Evolutionary conservation across 2,888 invertebrate species (phyloP).

Genomic region (Oscheius myriophilus): DNA sequence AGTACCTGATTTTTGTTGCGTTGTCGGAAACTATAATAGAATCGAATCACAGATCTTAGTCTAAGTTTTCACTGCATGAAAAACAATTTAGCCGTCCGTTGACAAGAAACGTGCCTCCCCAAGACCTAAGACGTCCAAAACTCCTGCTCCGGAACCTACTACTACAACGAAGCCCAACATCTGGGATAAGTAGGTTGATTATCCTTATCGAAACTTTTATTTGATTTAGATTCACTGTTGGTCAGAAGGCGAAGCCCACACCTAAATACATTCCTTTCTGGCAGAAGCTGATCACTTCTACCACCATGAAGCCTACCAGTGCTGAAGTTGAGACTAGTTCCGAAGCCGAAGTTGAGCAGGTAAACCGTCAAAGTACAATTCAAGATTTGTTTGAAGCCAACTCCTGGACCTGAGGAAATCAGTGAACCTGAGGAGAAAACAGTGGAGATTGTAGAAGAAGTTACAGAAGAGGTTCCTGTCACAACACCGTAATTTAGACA

Average conservation of each 20-base stretch:
- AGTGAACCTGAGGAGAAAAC: constrained; percentile 32
- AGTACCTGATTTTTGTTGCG: no score
- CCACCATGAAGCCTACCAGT: constrained; percentile 39
- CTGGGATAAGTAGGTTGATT: constrained; percentile 61
- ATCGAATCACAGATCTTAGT: no score
- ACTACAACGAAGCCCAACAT: constrained; percentile 59
- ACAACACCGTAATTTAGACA: constrained; percentile 5
- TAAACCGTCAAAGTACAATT: constrained; percentile 20
- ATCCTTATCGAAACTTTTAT: no score
- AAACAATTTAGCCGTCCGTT: neutral
- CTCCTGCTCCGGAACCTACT: constrained; percentile 42
- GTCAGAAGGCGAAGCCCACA: constrained; percentile 56
- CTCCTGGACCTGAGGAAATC: constrained; percentile 27
- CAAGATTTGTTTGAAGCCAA: neutral
- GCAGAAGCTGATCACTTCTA: constrained; percentile 62
- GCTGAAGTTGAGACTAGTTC: constrained; percentile 36
- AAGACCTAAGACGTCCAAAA: constrained; percentile 20
- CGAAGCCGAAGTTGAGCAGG: constrained; percentile 40
- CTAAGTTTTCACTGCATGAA: no score
- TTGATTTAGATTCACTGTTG: constrained; percentile 58
- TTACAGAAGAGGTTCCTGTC: constrained; percentile 35
- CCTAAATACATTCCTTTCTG: constrained; percentile 68
- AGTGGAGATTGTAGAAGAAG: constrained; percentile 24
- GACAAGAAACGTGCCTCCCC: constrained; percentile 31
- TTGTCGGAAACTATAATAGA: no score